phyloP scores from a whole-genome alignment of 1,140 invertebrate genomes.

The Sycophila sp. region DNA sequence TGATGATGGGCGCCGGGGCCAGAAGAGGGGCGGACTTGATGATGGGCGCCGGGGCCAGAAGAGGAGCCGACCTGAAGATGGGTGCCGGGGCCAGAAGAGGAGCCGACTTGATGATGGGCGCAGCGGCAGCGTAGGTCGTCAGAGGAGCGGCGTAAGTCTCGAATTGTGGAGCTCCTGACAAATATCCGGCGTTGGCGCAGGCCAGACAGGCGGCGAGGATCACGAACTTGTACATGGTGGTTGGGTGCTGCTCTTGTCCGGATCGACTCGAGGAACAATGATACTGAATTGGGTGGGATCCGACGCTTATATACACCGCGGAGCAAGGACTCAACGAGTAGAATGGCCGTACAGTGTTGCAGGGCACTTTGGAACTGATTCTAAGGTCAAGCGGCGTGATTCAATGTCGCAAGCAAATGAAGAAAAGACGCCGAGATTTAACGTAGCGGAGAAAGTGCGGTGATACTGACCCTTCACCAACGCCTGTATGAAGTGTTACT shows the following conservation, averaged over 20 bases:
- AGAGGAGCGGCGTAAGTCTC: neutral
- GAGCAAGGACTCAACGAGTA: neutral
- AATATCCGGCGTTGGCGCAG: neutral
- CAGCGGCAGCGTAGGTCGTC: neutral
- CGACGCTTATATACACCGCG: neutral
- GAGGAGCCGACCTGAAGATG: neutral
- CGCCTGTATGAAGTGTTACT: too few species aligned
- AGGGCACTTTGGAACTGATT: too few species aligned
- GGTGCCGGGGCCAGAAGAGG: conserved; percentile 4
- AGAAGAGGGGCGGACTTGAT: conserved; percentile 11
- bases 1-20: neutral
- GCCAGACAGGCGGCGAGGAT: neutral
- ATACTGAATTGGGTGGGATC: neutral
- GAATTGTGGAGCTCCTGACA: neutral
- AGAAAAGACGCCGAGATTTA: too few species aligned
- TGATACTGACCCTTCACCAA: too few species aligned
- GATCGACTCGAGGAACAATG: neutral
- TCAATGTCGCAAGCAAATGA: too few species aligned
- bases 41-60: neutral
- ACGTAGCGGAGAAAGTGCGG: too few species aligned
- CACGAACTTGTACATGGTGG: conserved; percentile 18
- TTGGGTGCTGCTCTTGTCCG: neutral
- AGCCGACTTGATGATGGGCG: neutral
- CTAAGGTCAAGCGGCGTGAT: too few species aligned
- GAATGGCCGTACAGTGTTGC: too few species aligned